Conservation (phyloP, 1,140 invertebrate species). For the Arctopsyche grandis region DNA sequence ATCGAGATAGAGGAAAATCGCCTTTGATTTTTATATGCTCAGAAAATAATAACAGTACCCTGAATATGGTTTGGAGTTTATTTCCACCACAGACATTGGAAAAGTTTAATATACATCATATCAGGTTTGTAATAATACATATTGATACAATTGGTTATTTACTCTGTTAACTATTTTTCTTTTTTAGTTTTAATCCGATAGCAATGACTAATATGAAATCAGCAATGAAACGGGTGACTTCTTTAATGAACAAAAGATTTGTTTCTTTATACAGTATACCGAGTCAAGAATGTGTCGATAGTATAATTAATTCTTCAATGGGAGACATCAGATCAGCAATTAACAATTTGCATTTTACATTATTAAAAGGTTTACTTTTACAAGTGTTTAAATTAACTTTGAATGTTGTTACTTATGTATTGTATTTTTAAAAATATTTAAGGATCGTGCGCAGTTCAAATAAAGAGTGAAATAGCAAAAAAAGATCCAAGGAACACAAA, state of each 20-base stretch:
- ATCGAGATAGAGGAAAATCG: slow-evolving; percentile 69
- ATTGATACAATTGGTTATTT: not conserved
- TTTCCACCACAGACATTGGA: slow-evolving; percentile 71
- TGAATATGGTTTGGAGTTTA: slow-evolving; percentile 70
- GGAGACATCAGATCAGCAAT: slow-evolving; percentile 78
- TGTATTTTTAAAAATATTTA: slow-evolving; percentile 19
- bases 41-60: slow-evolving; percentile 69
- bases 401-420: not conserved
- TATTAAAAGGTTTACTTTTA: slow-evolving; percentile 70
- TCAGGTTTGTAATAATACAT: slow-evolving; percentile 63
- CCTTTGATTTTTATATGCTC: slow-evolving; percentile 78
- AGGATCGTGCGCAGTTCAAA: slow-evolving; percentile 60
- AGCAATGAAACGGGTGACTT: slow-evolving; percentile 71
- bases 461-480: slow-evolving; percentile 52
- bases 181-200: slow-evolving; percentile 72
- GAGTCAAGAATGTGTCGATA: slow-evolving; percentile 69
- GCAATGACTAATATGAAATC: slow-evolving; percentile 73
- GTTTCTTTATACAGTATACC: slow-evolving; percentile 67
- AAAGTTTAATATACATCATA: slow-evolving; percentile 70
- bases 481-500: slow-evolving; percentile 57
- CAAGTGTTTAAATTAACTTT: not conserved
- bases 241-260: slow-evolving; percentile 65
- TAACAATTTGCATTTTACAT: slow-evolving; percentile 77
- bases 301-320: slow-evolving; percentile 73
- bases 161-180: no score